A percentile compares a stretch with the other conserved stretches of the same genome.
These are phyloP conservation scores for Plecturocebus donacophilus DNA, from an alignment of 2,113 vertebrate species.

Conservation along the genomic window DNA sequence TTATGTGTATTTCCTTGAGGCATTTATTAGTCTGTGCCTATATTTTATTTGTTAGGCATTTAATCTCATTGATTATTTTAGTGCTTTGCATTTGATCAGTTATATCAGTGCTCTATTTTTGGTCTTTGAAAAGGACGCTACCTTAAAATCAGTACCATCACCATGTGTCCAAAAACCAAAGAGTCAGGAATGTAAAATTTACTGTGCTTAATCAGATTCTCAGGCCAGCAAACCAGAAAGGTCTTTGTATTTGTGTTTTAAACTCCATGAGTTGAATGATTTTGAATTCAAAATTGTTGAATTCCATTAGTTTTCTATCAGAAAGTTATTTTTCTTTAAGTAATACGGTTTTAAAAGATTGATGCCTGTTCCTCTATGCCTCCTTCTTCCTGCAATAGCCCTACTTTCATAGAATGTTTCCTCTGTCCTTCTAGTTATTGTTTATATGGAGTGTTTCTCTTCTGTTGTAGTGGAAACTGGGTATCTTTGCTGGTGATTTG, in stretches of 20 bases:
- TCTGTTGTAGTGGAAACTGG: not conserved
- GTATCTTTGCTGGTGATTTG: not conserved
- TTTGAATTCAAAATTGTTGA: not conserved
- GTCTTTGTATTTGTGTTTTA: constrained; percentile 29
- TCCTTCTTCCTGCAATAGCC: not conserved
- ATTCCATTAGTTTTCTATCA: not conserved
- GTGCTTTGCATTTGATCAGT: constrained; percentile 29
- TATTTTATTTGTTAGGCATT: constrained; percentile 25
- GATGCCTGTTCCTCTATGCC: not conserved
- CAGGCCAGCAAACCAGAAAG: not conserved
- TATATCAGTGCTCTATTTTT: constrained; percentile 17
- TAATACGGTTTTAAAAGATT: not conserved
- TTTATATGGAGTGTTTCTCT: not conserved
- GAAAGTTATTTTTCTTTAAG: constrained; percentile 12
- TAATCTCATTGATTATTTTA: constrained; percentile 5
- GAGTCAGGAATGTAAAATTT: constrained; percentile 18
- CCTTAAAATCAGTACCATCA: constrained; percentile 28
- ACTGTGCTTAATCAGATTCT: not conserved
- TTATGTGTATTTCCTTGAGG: not conserved
- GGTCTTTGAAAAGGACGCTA: not conserved
- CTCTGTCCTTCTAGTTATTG: not conserved
- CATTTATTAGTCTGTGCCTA: not conserved
- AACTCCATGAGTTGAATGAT: not conserved
- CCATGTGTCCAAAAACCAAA: not conserved
- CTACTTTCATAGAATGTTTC: not conserved